These are phyloP conservation scores for Aegypius monachus DNA, from an alignment of 2,113 vertebrate genomes.

Conservation along the genomic window DNA sequence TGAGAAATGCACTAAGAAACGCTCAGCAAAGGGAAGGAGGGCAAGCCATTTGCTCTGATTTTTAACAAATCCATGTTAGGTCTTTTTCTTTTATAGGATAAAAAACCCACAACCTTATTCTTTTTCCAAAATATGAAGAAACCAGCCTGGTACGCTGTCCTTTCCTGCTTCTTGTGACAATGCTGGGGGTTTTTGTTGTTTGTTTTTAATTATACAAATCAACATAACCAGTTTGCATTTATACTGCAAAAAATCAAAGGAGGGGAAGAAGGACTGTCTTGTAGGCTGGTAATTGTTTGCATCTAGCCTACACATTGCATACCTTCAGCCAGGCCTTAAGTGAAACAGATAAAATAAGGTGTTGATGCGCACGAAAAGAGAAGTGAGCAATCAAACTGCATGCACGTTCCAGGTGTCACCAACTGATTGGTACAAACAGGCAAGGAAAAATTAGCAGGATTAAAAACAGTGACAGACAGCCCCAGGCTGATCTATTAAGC, in stretches of 20 bases:
- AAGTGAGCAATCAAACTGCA: neutral
- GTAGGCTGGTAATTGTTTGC: neutral
- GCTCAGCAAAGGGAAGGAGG: neutral
- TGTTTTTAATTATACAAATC: neutral
- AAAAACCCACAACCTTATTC: neutral
- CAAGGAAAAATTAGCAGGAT: neutral
- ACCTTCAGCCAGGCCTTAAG: neutral
- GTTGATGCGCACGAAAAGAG: neutral
- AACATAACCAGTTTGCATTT: neutral
- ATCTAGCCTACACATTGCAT: neutral
- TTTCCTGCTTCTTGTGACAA: neutral
- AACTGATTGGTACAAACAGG: neutral
- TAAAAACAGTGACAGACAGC: neutral
- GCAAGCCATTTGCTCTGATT: neutral
- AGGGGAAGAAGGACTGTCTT: neutral
- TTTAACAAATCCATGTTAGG: neutral
- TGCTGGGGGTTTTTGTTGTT: neutral
- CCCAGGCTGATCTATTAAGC: neutral
- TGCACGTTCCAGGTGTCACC: neutral
- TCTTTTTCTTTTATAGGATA: neutral
- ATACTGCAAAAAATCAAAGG: neutral
- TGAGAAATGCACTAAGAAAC: neutral
- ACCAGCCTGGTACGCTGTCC: neutral
- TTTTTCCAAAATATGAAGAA: neutral
- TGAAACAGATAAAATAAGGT: neutral